These are phyloP conservation scores for Anguilla japonica DNA, from an alignment of 2,113 vertebrate genomes.

Conservation along the genomic window DNA sequence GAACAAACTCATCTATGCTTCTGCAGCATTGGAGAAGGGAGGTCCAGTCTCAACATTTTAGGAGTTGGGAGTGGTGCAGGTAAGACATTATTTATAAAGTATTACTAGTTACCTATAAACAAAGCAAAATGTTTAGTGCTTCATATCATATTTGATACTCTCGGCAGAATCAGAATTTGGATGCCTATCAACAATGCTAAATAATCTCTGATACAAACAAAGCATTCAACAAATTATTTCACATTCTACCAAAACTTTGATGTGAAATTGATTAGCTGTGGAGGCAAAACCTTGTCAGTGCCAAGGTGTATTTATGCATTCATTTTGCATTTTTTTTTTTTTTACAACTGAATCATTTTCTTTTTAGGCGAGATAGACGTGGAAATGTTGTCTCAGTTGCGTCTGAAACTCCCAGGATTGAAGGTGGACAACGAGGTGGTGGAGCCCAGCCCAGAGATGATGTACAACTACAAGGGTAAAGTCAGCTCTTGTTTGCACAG, in stretches of 20 bases:
- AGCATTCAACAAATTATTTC: no score
- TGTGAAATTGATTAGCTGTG: no score
- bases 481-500: background rate
- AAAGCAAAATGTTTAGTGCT: background rate
- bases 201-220: background rate
- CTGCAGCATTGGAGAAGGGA: conserved; percentile 74
- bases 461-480: conserved; percentile 75
- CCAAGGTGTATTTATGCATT: background rate
- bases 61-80: conserved; percentile 82
- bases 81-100: conserved; percentile 55
- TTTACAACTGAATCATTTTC: background rate
- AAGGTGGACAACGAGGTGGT: conserved; percentile 76
- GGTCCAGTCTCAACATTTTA: conserved; percentile 71
- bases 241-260: no score
- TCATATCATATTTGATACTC: background rate
- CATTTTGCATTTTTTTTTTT: no score
- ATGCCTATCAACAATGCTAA: background rate
- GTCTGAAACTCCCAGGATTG: conserved; percentile 66
- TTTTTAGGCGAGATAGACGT: conserved; percentile 76
- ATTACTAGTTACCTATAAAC: background rate
- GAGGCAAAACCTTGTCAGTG: no score
- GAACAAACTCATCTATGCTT: conserved; percentile 13
- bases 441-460: conserved; percentile 76
- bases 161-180: no score
- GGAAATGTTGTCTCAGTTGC: conserved; percentile 75